phyloP scores from a whole-genome alignment of 2,113 vertebrate species.

The Pituophis catenifer region DNA sequence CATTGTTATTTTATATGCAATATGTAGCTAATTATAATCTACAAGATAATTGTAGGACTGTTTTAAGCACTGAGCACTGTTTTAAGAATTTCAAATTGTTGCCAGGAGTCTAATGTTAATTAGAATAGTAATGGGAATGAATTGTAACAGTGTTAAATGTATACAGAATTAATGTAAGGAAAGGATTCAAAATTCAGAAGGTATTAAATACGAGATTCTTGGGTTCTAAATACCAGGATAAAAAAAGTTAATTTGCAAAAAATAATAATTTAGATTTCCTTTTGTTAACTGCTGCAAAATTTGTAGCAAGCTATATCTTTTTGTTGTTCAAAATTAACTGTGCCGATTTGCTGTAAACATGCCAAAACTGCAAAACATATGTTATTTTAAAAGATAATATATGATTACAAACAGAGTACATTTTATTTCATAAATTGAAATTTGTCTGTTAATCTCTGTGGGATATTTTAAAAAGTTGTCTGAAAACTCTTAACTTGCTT shows the following conservation, averaged over 20 bases:
- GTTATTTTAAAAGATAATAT: neutral
- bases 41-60: neutral
- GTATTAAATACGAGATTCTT: neutral
- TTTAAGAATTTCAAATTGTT: neutral
- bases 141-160: neutral
- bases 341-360: neutral
- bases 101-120: neutral
- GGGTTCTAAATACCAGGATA: neutral
- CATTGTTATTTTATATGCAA: neutral
- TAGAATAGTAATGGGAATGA: neutral
- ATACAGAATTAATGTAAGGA: neutral
- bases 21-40: neutral
- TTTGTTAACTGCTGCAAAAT: neutral
- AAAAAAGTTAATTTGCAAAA: neutral
- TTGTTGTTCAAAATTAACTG: neutral
- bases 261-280: neutral
- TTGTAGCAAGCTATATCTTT: neutral
- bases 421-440: neutral
- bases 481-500: neutral
- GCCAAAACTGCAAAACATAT: neutral
- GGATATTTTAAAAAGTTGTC: conserved; percentile 14
- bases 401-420: neutral
- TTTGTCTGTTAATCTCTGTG: neutral
- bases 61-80: neutral
- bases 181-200: fast-evolving